Evolutionary conservation across 2,888 invertebrate genomes (phyloP), one percentile per base, ranked within the genome.

Genomic region (Caenorhabditis angaria): DNA sequence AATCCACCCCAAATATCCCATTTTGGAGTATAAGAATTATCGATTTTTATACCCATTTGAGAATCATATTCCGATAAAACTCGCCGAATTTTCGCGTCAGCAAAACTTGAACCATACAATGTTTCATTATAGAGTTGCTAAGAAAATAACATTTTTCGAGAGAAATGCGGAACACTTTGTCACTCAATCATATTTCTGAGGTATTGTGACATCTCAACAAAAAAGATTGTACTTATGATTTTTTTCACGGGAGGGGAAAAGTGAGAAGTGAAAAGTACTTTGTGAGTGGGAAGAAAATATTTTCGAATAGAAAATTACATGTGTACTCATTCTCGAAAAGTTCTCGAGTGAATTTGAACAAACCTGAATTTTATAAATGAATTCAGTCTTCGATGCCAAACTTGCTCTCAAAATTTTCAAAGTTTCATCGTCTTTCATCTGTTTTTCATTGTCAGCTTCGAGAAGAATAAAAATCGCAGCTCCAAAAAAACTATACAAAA

Each of bases 1-100:
- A 89, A 73, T 22, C 88, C 87, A 29, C 88, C 88, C 88, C 88
- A 89, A 18, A 87, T 82, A n/a, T 78, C 81, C 85, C 86, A 87
- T 61, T 82, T 77, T 66, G 70, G 70, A 35, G 69, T 63, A 20
- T 66, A 41, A 25, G 51, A 51, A 24, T 65, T 57, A 10, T 63
- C 62, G 14, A 76, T 75, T 25, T 58, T 72, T 12, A 76, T 65
- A 25, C 76, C 82, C 83, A 81, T 79, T 41, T 65, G 56, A 3
- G 50, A 12, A 22, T 79, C 79, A 41, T 79, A 79, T 25, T 77
- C 72, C 6, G 70, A 68, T n/a, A 79, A 14, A 0, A 77, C 73
- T n/a, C 55, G 61, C 54, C 79, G 66, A 47, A 79, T 24, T 61
- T 65, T 64, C 41, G 72, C 68, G 27, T 76, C 77, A 2, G 72